These are phyloP conservation scores for Acanthosepion esculentum DNA, from an alignment of 2,888 invertebrate species.

Conservation along the genomic window DNA sequence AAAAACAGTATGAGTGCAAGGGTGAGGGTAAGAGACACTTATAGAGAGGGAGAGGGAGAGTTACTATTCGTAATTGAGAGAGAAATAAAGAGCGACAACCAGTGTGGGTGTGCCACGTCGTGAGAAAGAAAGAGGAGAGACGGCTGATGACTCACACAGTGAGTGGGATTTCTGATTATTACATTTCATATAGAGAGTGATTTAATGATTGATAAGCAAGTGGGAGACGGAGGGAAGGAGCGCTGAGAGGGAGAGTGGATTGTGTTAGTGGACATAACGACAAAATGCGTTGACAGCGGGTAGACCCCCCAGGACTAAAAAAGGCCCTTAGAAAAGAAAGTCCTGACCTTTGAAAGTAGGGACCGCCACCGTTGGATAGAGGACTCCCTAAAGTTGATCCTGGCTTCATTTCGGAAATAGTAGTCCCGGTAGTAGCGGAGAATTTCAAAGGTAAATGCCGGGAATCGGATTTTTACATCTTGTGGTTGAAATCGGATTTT, in stretches of 20 bases:
- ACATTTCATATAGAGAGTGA: background rate
- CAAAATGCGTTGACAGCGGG: background rate
- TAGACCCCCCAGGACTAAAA: background rate
- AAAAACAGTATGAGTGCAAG: background rate
- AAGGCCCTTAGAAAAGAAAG: background rate
- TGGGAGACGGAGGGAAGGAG: background rate
- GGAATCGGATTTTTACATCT: background rate
- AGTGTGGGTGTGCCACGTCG: constrained; percentile 33
- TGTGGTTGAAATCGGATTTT: background rate
- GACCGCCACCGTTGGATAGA: background rate
- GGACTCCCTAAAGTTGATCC: background rate
- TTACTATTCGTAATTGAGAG: background rate
- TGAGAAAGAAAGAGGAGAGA: background rate
- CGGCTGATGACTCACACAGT: background rate
- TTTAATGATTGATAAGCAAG: background rate
- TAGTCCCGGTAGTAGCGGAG: background rate
- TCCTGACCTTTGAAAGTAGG: background rate
- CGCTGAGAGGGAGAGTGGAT: background rate
- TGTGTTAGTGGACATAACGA: background rate
- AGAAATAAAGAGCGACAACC: background rate
- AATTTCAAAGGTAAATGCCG: background rate
- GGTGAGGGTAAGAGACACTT: background rate
- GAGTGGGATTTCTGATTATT: background rate
- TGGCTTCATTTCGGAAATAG: background rate
- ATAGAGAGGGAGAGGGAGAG: background rate